phyloP scores from a whole-genome alignment of 2,888 invertebrate species.

The Bursaphelenchus okinawaensis region DNA sequence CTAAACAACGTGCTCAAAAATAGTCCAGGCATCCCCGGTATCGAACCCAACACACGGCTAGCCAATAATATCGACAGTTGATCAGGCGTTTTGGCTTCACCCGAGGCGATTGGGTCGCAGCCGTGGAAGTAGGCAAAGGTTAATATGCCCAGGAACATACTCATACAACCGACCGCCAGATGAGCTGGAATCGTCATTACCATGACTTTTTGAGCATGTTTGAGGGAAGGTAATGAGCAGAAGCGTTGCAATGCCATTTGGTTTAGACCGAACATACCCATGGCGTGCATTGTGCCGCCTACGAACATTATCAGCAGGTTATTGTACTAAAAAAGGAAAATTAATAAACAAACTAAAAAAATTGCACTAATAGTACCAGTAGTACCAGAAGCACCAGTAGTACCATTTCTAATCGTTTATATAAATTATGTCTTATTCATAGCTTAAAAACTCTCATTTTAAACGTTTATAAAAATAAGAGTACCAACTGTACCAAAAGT shows the following conservation, averaged over 20 bases:
- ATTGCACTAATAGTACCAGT: too few relatives aligned
- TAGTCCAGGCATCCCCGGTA: conserved; percentile 40
- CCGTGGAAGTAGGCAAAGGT: conserved; percentile 36
- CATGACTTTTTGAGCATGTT: conserved; percentile 29
- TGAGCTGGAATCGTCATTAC: conserved; percentile 33
- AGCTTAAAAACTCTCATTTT: too few relatives aligned
- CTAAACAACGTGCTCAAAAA: conserved; percentile 38
- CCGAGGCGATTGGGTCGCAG: conserved; percentile 35
- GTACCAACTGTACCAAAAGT: too few relatives aligned
- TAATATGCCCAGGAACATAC: conserved; percentile 31
- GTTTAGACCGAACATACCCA: conserved; percentile 34
- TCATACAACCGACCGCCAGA: conserved; percentile 25
- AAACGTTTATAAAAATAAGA: too few relatives aligned
- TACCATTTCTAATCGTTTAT: too few relatives aligned
- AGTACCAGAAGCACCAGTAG: too few relatives aligned
- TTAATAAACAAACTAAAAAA: neutral
- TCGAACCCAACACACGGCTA: conserved; percentile 19
- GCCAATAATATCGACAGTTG: conserved; percentile 33
- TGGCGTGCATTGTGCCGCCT: conserved; percentile 27
- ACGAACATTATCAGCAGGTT: conserved; percentile 29
- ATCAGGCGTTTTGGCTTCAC: conserved; percentile 29
- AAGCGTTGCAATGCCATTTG: conserved; percentile 41
- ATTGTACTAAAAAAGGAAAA: conserved; percentile 31
- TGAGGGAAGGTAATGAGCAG: conserved; percentile 36
- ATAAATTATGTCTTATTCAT: too few relatives aligned